These are phyloP conservation scores for Pammene aurita DNA, from an alignment of 2,888 invertebrate species.

Conservation along the genomic window DNA sequence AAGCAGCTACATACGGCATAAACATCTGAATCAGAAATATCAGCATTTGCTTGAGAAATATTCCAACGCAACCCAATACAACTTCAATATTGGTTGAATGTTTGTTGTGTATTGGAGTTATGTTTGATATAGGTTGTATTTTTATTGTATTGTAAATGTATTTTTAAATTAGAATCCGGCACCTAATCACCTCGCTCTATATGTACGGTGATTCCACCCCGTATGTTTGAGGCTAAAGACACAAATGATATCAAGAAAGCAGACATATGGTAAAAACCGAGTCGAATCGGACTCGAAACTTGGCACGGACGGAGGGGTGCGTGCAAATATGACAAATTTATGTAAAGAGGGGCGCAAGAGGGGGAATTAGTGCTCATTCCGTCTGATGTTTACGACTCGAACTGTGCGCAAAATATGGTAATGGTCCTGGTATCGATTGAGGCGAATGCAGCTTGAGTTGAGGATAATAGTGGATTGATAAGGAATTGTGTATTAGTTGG, in stretches of 20 bases:
- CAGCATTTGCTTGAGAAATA: no score
- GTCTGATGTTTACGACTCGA: conserved; percentile 74
- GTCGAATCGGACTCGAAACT: conserved; percentile 54
- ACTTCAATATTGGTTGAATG: no score
- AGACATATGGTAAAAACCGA: conserved; percentile 14
- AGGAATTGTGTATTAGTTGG: background rate
- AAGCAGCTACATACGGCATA: no score
- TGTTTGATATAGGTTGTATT: no score
- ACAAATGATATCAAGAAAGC: background rate
- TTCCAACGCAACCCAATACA: no score
- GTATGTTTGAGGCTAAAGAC: background rate
- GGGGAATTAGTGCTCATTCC: conserved; percentile 79
- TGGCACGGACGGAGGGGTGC: conserved; percentile 64
- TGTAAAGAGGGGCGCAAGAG: conserved; percentile 68
- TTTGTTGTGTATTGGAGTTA: no score
- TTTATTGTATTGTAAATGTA: no score
- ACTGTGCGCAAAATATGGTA: conserved; percentile 71
- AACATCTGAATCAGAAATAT: no score
- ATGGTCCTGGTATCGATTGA: conserved; percentile 62
- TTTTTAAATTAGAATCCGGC: no score
- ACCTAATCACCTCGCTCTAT: no score
- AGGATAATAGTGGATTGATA: conserved; percentile 13
- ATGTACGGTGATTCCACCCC: no score
- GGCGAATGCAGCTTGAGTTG: background rate
- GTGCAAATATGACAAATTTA: conserved; percentile 82